Evolutionary conservation across 1,140 invertebrate species (phyloP).

Genomic region (Pseudomyrmex gracilis): DNA sequence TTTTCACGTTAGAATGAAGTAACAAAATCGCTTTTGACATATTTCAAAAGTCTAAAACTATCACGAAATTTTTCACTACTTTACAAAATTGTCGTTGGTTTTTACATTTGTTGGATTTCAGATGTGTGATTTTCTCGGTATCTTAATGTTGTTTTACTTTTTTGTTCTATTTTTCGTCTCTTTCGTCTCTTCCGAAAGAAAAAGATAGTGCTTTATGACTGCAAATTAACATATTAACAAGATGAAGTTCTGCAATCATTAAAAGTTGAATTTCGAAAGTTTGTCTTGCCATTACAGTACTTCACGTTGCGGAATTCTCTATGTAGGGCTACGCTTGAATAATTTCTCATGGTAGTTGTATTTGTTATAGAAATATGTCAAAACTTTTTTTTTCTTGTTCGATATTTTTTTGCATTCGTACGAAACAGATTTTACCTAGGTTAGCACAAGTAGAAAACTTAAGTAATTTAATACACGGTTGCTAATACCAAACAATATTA

Average conservation of each 20-base stretch:
- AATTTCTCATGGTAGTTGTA: background rate
- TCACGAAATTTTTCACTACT: background rate
- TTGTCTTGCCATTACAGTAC: conserved; percentile 10
- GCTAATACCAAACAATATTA: conserved; percentile 28
- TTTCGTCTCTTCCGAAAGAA: background rate
- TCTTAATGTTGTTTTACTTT: background rate
- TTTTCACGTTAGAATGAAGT: background rate
- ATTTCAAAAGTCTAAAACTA: conserved; percentile 28
- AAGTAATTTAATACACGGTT: conserved; percentile 34
- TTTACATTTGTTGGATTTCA: background rate
- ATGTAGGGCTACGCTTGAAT: conserved; percentile 2
- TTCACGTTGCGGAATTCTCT: conserved; percentile 55
- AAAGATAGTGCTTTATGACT: background rate
- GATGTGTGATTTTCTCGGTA: background rate
- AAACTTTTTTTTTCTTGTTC: too few species aligned
- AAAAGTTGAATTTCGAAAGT: conserved; percentile 42
- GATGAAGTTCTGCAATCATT: conserved; percentile 15
- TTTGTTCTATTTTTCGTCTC: background rate
- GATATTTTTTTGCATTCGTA: background rate
- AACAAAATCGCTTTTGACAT: conserved; percentile 24
- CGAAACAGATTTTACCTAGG: conserved; percentile 9
- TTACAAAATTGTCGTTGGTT: background rate
- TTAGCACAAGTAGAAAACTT: background rate
- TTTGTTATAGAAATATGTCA: background rate
- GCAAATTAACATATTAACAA: conserved; percentile 33